Conservation (phyloP, 1,140 invertebrate species). For the Araneus ventricosus region DNA sequence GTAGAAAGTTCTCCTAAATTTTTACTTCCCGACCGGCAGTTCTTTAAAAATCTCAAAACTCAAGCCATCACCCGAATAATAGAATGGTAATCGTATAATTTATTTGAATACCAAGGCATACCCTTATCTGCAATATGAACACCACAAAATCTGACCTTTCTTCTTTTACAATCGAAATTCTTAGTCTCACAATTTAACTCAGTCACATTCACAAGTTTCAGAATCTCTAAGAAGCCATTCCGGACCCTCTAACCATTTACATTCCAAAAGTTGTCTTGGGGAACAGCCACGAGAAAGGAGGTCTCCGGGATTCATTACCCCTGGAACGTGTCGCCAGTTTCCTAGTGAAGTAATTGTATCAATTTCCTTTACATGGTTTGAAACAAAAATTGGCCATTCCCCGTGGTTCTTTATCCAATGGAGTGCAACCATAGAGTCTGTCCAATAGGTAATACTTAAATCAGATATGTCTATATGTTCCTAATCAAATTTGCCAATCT, state of each 20-base stretch:
- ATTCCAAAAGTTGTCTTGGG: neutral
- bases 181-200: neutral
- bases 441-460: neutral
- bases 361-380: neutral
- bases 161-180: neutral
- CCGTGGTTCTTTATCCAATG: slow-evolving; percentile 18
- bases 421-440: neutral
- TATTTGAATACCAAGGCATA: neutral
- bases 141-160: neutral
- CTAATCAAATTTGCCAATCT: neutral
- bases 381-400: slow-evolving; percentile 10
- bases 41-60: neutral
- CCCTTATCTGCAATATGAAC: neutral
- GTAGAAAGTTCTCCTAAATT: neutral
- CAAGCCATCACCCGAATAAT: neutral
- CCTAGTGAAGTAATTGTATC: neutral
- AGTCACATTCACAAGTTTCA: neutral
- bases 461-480: neutral
- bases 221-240: neutral
- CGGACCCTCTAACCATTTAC: neutral
- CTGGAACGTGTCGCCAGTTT: neutral
- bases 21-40: neutral
- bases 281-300: neutral
- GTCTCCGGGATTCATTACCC: neutral
- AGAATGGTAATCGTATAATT: neutral